phyloP scores from a whole-genome alignment of 1,140 invertebrate genomes.

The Apis florea region DNA sequence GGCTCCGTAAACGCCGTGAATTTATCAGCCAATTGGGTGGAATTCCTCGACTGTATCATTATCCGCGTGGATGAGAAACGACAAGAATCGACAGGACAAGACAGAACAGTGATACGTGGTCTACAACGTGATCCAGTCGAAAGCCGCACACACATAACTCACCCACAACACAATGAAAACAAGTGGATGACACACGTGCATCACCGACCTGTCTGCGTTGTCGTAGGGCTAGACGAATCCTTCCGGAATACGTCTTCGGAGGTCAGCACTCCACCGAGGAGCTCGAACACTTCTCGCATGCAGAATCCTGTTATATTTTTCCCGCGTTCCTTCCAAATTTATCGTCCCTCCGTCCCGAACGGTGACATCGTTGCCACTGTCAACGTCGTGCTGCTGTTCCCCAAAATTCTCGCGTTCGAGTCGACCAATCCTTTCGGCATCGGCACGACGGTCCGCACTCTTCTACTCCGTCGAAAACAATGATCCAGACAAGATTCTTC shows the following conservation, averaged over 20 bases:
- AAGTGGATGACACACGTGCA: constrained; percentile 52
- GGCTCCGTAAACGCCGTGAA: constrained; percentile 11
- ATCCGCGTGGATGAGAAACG: constrained; percentile 1
- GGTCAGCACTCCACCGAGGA: constrained; percentile 71
- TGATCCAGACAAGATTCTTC: background rate
- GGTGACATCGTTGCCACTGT: constrained; percentile 35
- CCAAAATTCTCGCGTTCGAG: background rate
- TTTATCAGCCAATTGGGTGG: constrained; percentile 15
- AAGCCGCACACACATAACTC: constrained; percentile 40
- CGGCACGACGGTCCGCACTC: background rate
- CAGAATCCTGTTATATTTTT: constrained; percentile 52
- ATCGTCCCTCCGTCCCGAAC: constrained; percentile 32
- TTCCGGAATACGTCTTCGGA: constrained; percentile 67
- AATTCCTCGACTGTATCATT: constrained; percentile 32
- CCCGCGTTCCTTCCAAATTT: constrained; percentile 6
- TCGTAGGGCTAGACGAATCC: constrained; percentile 61
- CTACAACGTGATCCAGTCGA: constrained; percentile 28
- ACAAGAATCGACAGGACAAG: constrained; percentile 11
- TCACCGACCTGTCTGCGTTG: constrained; percentile 71
- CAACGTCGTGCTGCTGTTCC: background rate
- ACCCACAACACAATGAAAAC: constrained; percentile 47
- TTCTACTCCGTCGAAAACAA: too few relatives aligned
- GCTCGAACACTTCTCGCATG: constrained; percentile 74
- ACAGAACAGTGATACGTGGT: constrained; percentile 15
- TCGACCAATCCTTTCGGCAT: background rate